Base-by-base conservation (phyloP, 2,797 vertebrate species). In the Rhyacichthys aspro region DNA sequence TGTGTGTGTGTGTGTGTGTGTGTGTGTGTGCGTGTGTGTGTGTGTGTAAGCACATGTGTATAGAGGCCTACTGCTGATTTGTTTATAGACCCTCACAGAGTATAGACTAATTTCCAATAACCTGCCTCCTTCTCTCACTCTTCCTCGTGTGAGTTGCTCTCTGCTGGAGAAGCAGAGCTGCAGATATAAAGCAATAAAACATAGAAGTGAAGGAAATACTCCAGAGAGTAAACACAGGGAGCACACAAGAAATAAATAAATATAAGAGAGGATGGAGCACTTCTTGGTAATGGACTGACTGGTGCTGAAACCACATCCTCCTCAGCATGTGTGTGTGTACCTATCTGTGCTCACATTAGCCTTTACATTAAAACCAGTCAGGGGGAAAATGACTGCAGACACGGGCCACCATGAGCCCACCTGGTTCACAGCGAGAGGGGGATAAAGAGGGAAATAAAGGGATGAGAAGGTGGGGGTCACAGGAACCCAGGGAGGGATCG, bases 341-440 rank as follows among this genome's bases (percentile, higher is more conserved):
- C 70, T 47, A 75, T 79, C 81, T 83, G 78, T 79, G 85, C 84
- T 88, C 87, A 87, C 90, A 89, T 91, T 91, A 91, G 81, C 87
- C 89, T 89, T 92, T 92, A 91, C 91, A 92, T 92, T 91, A 93
- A 93, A 93, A 90, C 82, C 88, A 92, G 91, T 92, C 90, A 90
- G 81, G 90, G 78, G 88, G 90, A 91, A 93, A 93, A 93, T 93
- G 83, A 90, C 87, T 76, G 79, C 79, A 83, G 85, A 90, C 89
- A 82, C 85, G 81, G 79, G 63, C 81, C 82, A 73, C 71, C 73
- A 73, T 74, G 82, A 72, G 86, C 88, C 88, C 92, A 92, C 92
- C 92, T 92, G 90, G 90, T 84, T 82, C 89, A 70, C 59, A 63
- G 77, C 69, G 50, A 72, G 77, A 69, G 71, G 80, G 54, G 76